Conservation (phyloP, 2,113 vertebrate species). For the Hippocampus abdominalis region DNA sequence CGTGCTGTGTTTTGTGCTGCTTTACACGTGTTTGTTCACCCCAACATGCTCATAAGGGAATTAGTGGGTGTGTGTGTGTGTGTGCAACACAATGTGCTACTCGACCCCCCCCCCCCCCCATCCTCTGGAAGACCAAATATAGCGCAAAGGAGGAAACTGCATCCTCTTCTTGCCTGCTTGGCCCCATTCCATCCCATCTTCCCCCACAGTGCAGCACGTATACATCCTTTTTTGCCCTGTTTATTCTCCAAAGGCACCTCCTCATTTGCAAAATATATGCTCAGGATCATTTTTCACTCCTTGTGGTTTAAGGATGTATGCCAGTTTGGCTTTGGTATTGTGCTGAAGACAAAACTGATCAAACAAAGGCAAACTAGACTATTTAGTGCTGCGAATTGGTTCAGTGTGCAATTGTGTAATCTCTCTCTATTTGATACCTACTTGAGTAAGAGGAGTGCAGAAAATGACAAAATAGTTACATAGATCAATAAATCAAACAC, state of each 20-base stretch:
- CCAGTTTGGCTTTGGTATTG: slow-evolving; percentile 21
- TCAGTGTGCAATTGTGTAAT: background rate
- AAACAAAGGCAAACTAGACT: slow-evolving; percentile 13
- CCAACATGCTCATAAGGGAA: slow-evolving; percentile 28
- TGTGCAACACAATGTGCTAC: slow-evolving; percentile 42
- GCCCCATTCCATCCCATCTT: slow-evolving; percentile 65
- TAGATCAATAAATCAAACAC: too few relatives aligned
- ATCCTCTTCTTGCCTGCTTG: slow-evolving; percentile 64
- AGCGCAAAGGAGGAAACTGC: slow-evolving; percentile 66
- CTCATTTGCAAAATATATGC: slow-evolving; percentile 63
- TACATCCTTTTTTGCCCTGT: slow-evolving; percentile 52
- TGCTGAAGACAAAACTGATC: slow-evolving; percentile 14
- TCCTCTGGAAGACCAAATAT: slow-evolving; percentile 69
- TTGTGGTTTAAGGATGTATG: slow-evolving; percentile 39
- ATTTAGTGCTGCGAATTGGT: slow-evolving; percentile 1
- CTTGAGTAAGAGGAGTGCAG: too few relatives aligned
- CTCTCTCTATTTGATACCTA: too few relatives aligned
- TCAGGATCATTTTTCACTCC: slow-evolving; percentile 54
- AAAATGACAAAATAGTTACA: too few relatives aligned
- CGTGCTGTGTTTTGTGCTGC: slow-evolving; percentile 10
- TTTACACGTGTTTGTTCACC: slow-evolving; percentile 43
- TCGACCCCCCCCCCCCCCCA: slow-evolving; percentile 60
- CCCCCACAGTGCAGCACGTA: slow-evolving; percentile 65
- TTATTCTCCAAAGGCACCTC: slow-evolving; percentile 58
- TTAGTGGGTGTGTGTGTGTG: background rate